Percentiles rank a stretch among this genome's conserved stretches.
Evolutionary conservation across 2,797 vertebrate species (phyloP).

Genomic region (Arrhamphus sclerolepis): DNA sequence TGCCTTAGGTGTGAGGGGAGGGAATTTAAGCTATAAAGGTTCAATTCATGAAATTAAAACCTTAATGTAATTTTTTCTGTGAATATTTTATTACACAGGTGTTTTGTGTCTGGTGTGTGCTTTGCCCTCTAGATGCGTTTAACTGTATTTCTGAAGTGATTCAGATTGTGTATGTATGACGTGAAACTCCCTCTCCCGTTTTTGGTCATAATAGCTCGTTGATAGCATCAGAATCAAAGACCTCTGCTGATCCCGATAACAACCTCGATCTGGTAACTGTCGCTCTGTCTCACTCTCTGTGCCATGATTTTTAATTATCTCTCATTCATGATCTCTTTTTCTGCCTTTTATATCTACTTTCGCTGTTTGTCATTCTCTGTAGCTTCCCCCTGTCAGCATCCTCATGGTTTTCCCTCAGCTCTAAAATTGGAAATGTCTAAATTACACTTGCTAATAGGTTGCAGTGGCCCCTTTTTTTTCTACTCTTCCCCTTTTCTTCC

Average conservation of each 20-base stretch:
- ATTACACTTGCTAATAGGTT: constrained; percentile 81
- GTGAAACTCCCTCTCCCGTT: constrained; percentile 18
- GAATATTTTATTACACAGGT: too few species aligned
- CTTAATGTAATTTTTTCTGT: background rate
- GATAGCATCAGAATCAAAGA: constrained; percentile 59
- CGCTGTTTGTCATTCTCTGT: constrained; percentile 23
- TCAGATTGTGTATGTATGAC: background rate
- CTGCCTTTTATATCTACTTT: constrained; percentile 9
- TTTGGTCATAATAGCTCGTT: constrained; percentile 47
- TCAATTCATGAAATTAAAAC: background rate
- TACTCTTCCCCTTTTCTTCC: constrained; percentile 7
- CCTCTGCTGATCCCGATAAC: constrained; percentile 12
- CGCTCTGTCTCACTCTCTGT: constrained; percentile 2
- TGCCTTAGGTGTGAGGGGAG: background rate
- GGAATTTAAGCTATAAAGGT: too few species aligned
- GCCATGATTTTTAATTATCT: constrained; percentile 24
- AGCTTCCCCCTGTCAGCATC: constrained; percentile 34
- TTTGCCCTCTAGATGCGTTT: too few species aligned
- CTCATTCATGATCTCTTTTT: constrained; percentile 22
- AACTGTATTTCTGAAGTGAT: too few species aligned
- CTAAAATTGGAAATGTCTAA: constrained; percentile 77
- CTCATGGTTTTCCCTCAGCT: constrained; percentile 47
- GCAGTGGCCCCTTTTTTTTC: constrained; percentile 36
- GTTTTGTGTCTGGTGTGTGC: too few species aligned
- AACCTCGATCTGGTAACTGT: constrained; percentile 19